Conservation (phyloP, 2,888 invertebrate genomes). For the Nasonia oneida region DNA sequence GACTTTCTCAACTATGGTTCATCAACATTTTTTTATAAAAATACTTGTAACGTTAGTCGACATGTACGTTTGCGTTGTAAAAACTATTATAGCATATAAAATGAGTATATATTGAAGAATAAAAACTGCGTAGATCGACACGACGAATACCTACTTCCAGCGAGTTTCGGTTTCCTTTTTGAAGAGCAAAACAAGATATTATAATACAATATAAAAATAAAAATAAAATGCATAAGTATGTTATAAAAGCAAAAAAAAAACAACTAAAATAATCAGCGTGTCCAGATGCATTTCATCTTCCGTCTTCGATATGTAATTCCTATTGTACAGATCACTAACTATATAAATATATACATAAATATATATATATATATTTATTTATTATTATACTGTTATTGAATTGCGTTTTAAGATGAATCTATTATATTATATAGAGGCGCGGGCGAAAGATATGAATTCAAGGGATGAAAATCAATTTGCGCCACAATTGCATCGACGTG, state of each 20-base stretch:
- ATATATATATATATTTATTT: conserved; percentile 31
- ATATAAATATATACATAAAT: background rate
- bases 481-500: conserved; percentile 50
- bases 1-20: conserved; percentile 24
- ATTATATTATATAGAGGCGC: conserved; percentile 3
- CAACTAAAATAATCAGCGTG: conserved; percentile 14
- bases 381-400: conserved; percentile 52
- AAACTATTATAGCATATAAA: background rate
- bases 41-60: conserved; percentile 42
- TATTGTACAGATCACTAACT: conserved; percentile 65
- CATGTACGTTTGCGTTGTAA: conserved; percentile 37
- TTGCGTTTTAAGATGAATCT: conserved; percentile 47
- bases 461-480: conserved; percentile 24
- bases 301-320: conserved; percentile 67
- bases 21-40: conserved; percentile 53
- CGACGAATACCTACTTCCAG: conserved; percentile 39
- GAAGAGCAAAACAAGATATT: conserved; percentile 12
- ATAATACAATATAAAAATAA: background rate
- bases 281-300: conserved; percentile 65
- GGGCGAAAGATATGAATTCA: conserved; percentile 50
- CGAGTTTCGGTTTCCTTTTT: conserved; percentile 43
- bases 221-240: background rate
- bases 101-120: background rate
- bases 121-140: conserved; percentile 17
- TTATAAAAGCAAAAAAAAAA: background rate